Conservation (phyloP, 53 echinoderm and acorn worm genomes). For the Mesocentrotus franciscanus region DNA sequence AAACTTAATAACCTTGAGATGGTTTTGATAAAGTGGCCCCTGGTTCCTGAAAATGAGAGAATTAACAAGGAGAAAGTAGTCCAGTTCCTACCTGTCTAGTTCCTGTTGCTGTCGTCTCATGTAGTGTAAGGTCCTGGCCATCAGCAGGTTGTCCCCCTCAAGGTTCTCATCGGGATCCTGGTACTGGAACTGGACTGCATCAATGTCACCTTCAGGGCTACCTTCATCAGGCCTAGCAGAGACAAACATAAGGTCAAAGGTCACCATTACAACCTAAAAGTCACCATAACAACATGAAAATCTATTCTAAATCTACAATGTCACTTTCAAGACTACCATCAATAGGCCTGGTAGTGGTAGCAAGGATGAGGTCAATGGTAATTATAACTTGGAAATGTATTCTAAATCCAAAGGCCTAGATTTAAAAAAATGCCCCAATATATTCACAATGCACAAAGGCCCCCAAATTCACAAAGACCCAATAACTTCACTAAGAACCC, state of each 20-base stretch:
- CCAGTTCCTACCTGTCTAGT: conserved; percentile 51
- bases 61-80: not conserved
- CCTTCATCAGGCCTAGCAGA: conserved; percentile 2
- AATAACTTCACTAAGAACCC: too few relatives aligned
- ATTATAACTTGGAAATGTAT: too few relatives aligned
- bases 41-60: not conserved
- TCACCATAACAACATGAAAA: not conserved
- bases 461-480: too few relatives aligned
- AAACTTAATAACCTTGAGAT: too few relatives aligned
- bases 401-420: too few relatives aligned
- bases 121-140: conserved; percentile 61
- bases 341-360: not conserved
- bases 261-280: not conserved
- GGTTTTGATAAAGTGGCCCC: too few relatives aligned
- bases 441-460: too few relatives aligned
- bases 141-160: conserved; percentile 63
- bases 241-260: not conserved
- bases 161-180: conserved; percentile 64
- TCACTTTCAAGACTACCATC: not conserved
- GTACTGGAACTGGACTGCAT: conserved; percentile 63
- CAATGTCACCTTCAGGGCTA: conserved; percentile 17
- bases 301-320: not conserved
- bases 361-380: too few relatives aligned
- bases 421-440: too few relatives aligned
- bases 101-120: conserved; percentile 58